Evolutionary conservation across 2,888 invertebrate species (phyloP).

Genomic region (Cryptus armator): DNA sequence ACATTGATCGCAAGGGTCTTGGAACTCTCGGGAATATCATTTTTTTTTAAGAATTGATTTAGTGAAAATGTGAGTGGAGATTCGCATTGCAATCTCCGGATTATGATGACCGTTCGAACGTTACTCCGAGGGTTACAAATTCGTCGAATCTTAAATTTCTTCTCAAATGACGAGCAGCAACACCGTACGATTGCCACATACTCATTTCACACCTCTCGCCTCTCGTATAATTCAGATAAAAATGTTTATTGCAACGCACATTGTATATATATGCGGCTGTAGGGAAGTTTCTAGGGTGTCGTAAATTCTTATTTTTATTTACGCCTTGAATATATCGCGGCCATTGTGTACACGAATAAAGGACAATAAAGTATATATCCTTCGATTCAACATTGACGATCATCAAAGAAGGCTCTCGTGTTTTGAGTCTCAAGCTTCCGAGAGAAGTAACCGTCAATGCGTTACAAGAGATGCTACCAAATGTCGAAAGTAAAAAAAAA

Average conservation of each 20-base stretch:
- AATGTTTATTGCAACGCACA: slow-evolving; percentile 54
- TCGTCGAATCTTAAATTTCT: slow-evolving; percentile 7
- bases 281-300: slow-evolving; percentile 21
- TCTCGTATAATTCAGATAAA: slow-evolving; percentile 34
- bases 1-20: not conserved
- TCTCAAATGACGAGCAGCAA: not conserved
- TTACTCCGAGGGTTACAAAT: not conserved
- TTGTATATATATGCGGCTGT: slow-evolving; percentile 32
- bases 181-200: not conserved
- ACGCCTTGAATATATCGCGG: slow-evolving; percentile 45
- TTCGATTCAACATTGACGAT: slow-evolving; percentile 62
- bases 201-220: slow-evolving; percentile 1
- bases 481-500: slow-evolving; percentile 15
- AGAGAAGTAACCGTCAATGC: slow-evolving; percentile 48
- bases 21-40: not conserved
- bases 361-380: slow-evolving; percentile 58
- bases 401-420: slow-evolving; percentile 47
- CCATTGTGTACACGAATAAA: slow-evolving; percentile 63
- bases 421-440: slow-evolving; percentile 23
- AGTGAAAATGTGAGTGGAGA: not conserved
- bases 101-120: not conserved
- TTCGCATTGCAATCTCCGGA: not conserved
- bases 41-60: not conserved
- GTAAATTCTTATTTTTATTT: slow-evolving; percentile 62
- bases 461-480: slow-evolving; percentile 44